phyloP scores from a whole-genome alignment of 2,888 invertebrate species.

The Stegana nigrithorax region DNA sequence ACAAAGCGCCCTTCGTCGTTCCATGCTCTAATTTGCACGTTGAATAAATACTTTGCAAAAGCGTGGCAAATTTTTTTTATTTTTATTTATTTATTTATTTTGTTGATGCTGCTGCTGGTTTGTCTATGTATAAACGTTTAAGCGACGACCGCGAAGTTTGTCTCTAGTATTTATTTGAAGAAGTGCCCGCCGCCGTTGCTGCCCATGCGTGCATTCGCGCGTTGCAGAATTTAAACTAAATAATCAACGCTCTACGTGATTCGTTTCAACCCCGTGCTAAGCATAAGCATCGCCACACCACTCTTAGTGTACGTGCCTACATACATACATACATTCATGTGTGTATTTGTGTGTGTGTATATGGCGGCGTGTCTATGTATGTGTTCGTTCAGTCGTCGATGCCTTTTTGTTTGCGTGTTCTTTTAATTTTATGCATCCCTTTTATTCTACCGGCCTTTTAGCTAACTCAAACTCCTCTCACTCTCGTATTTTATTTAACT shows the following conservation, averaged over 20 bases:
- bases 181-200: not conserved
- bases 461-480: no score
- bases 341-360: not conserved
- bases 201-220: conserved; percentile 1
- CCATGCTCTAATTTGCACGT: conserved; percentile 41
- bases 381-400: no score
- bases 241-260: conserved; percentile 15
- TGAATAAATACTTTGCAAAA: not conserved
- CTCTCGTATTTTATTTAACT: no score
- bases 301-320: not conserved
- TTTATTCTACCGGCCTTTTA: no score
- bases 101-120: no score
- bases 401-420: no score
- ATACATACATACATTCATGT: not conserved
- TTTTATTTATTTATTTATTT: no score
- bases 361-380: no score
- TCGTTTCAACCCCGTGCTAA: conserved; percentile 2
- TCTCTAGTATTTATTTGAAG: not conserved
- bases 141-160: not conserved
- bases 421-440: no score
- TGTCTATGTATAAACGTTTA: not conserved
- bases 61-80: not conserved
- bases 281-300: no score
- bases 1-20: conserved; percentile 53
- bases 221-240: conserved; percentile 12